A percentile compares a stretch with the other conserved stretches of the same genome.
Evolutionary conservation across 2,888 invertebrate species (phyloP).

Genomic region (Caenorhabditis afra): DNA sequence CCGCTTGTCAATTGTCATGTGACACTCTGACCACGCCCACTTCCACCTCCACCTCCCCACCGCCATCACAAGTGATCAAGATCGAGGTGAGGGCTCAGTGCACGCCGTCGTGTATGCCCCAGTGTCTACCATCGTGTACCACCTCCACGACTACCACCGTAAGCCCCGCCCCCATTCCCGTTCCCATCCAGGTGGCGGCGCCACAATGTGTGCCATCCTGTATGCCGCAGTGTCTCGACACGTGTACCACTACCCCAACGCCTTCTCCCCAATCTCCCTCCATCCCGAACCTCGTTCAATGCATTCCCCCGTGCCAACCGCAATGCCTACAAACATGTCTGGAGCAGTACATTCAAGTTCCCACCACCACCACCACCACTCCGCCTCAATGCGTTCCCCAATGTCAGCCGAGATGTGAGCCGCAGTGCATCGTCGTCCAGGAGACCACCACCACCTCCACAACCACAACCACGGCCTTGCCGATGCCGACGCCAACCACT

Average conservation of each 20-base stretch:
- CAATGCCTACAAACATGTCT: constrained; percentile 63
- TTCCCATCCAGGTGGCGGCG: constrained; percentile 13
- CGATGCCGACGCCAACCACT: constrained; percentile 18
- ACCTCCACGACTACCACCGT: constrained; percentile 33
- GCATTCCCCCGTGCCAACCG: constrained; percentile 63
- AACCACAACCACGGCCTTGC: constrained; percentile 6
- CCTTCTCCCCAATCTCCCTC: constrained; percentile 21
- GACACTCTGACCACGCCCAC: constrained; percentile 27
- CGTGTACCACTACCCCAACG: constrained; percentile 49
- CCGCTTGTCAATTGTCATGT: constrained; percentile 62
- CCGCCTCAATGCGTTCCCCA: constrained; percentile 53
- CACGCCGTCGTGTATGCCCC: constrained; percentile 55
- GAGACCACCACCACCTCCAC: constrained; percentile 27
- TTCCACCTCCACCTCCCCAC: constrained; percentile 7
- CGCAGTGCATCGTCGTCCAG: constrained; percentile 58
- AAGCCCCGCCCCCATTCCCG: constrained; percentile 15
- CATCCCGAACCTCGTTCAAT: constrained; percentile 22
- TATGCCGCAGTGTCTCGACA: constrained; percentile 64
- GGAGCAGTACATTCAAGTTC: constrained; percentile 51
- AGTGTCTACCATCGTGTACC: constrained; percentile 59
- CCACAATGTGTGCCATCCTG: constrained; percentile 63
- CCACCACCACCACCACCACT: neutral
- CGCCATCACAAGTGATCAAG: constrained; percentile 13
- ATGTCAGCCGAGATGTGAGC: constrained; percentile 62
- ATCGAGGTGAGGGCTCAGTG: constrained; percentile 55